Evolutionary conservation across 2,888 invertebrate species (phyloP).

Genomic region (Netelia melanura): DNA sequence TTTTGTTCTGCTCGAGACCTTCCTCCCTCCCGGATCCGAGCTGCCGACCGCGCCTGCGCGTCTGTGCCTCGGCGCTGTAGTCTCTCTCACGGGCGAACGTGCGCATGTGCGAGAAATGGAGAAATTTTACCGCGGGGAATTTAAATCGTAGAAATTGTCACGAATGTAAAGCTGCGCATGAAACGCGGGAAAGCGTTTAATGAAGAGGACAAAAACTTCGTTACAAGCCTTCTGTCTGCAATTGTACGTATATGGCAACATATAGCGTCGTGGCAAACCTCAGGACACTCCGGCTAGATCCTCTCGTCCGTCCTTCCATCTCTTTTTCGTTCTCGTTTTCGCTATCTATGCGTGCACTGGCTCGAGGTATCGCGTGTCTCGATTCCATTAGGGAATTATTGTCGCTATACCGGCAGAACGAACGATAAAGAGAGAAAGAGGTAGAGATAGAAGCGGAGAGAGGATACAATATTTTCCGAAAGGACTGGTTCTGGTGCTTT

Average conservation of each 20-base stretch:
- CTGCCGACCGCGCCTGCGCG: background rate
- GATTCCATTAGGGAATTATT: conserved; percentile 69
- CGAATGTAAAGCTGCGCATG: background rate
- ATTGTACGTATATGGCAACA: background rate
- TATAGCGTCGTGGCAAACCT: background rate
- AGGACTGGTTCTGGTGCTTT: conserved; percentile 35
- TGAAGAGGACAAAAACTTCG: background rate
- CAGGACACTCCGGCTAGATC: conserved; percentile 6
- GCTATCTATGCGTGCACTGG: conserved; percentile 43
- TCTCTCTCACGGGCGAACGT: background rate
- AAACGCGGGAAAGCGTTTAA: background rate
- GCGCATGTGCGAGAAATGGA: background rate
- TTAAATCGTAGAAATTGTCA: background rate
- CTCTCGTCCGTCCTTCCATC: conserved; percentile 1
- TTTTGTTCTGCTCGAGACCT: too few relatives aligned
- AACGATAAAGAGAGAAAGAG: conserved; percentile 43
- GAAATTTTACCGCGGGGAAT: background rate
- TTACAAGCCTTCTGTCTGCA: background rate
- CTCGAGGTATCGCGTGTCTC: conserved; percentile 63
- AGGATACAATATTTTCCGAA: conserved; percentile 42
- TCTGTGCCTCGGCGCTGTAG: background rate
- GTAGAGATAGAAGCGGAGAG: conserved; percentile 1
- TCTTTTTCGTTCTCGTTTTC: conserved; percentile 15
- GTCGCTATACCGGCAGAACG: conserved; percentile 58
- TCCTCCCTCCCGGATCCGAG: background rate